These are phyloP conservation scores for Australoheros facetus DNA, from an alignment of 2,797 vertebrate species.

Conservation along the genomic window DNA sequence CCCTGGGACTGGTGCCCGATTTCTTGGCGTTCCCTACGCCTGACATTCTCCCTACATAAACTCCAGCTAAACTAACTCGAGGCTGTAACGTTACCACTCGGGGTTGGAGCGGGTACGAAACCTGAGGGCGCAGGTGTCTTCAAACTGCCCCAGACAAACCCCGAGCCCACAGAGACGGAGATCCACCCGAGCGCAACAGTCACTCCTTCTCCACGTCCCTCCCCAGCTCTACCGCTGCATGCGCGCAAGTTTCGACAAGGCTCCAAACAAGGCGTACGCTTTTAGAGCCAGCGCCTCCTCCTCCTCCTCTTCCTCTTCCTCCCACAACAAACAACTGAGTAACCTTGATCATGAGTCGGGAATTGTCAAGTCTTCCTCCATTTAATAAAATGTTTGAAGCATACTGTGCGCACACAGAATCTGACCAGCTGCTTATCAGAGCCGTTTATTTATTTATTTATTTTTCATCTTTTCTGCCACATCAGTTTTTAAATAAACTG, in stretches of 20 bases:
- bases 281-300: constrained; percentile 16
- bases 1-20: constrained; percentile 27
- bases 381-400: background rate
- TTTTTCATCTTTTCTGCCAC: no score
- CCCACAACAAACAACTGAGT: background rate
- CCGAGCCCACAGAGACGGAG: background rate
- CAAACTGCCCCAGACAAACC: constrained; percentile 11
- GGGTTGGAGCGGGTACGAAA: background rate
- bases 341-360: background rate
- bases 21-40: constrained; percentile 71
- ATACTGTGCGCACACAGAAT: background rate
- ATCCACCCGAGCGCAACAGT: constrained; percentile 7
- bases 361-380: background rate
- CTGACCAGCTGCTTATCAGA: background rate
- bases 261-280: constrained; percentile 51
- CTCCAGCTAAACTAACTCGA: background rate
- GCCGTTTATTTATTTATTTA: no score
- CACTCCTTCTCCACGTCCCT: constrained; percentile 58
- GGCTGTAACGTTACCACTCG: background rate
- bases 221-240: constrained; percentile 42
- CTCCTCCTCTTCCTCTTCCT: constrained; percentile 3
- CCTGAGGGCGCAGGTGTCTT: constrained; percentile 42
- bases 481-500: no score
- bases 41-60: constrained; percentile 60
- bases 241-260: constrained; percentile 53